Evolutionary conservation across 1,140 invertebrate genomes (phyloP).

Genomic region (Brachionus koreanus): DNA sequence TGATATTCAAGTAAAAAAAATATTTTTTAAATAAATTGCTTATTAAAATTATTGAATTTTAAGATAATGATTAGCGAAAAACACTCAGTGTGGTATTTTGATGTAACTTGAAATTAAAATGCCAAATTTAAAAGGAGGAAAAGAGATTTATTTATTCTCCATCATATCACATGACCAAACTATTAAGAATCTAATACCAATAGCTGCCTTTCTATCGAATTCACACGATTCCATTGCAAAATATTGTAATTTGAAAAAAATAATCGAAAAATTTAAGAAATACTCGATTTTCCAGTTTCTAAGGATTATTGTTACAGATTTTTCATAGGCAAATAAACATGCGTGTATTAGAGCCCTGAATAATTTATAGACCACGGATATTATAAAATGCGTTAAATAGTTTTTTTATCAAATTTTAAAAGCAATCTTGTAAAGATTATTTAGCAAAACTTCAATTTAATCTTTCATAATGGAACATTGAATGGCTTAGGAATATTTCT

Average conservation of each 20-base stretch:
- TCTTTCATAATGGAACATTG: no score
- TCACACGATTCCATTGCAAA: background rate
- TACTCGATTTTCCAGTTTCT: background rate
- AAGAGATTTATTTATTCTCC: background rate
- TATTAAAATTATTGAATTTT: background rate
- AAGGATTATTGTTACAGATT: background rate
- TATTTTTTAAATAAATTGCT: no score
- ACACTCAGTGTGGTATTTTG: background rate
- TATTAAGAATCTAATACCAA: background rate
- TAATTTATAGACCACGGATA: background rate
- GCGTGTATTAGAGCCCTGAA: background rate
- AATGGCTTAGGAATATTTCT: no score
- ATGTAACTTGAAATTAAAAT: background rate
- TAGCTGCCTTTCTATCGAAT: background rate
- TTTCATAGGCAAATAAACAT: background rate
- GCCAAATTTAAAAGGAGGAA: background rate
- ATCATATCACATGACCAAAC: background rate
- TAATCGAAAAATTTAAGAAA: background rate
- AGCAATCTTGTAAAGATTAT: no score
- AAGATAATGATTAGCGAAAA: no score
- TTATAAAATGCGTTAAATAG: no score
- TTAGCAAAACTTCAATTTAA: no score
- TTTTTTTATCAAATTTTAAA: no score
- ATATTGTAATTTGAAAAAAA: background rate
- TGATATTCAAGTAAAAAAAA: conserved; percentile 3